Conservation (phyloP, 2,113 vertebrate genomes). For the Grantiella picta region DNA sequence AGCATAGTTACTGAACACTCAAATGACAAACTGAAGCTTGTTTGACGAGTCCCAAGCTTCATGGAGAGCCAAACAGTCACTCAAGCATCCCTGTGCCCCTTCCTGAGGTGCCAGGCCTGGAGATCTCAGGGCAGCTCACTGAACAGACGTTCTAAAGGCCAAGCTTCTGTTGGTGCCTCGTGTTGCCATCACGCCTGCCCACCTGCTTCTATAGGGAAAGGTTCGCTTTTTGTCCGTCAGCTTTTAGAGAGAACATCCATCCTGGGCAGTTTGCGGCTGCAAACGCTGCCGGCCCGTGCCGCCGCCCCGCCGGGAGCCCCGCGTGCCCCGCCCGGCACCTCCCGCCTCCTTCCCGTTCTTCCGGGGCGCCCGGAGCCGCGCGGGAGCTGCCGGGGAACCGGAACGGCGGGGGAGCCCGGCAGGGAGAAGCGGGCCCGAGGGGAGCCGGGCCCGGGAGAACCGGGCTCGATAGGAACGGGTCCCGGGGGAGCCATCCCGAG, state of each 20-base stretch:
- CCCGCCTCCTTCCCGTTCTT: not conserved
- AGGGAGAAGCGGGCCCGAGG: too few species aligned
- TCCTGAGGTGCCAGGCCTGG: not conserved
- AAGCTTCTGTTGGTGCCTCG: accelerated
- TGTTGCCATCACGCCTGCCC: too few species aligned
- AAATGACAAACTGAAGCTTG: not conserved
- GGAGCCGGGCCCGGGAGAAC: too few species aligned
- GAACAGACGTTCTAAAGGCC: accelerated
- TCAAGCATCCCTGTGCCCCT: accelerated
- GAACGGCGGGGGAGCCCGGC: too few species aligned
- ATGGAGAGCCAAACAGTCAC: accelerated
- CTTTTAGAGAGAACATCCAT: accelerated
- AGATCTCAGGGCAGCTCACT: accelerated
- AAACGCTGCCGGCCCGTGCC: not conserved
- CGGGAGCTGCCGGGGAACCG: not conserved
- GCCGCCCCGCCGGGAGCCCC: not conserved
- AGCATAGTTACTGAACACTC: not conserved
- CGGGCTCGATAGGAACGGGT: too few species aligned
- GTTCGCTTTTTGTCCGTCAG: accelerated
- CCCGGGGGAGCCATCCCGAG: too few species aligned
- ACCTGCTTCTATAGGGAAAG: accelerated
- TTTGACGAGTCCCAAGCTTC: too few species aligned
- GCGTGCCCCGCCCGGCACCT: not conserved
- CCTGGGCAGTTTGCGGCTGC: accelerated
- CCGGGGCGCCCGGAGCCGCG: not conserved